Evolutionary conservation across 30 jellyfish, hydroid and myxozoan species (phyloP).

Genomic region (Catostylus mosaicus): DNA sequence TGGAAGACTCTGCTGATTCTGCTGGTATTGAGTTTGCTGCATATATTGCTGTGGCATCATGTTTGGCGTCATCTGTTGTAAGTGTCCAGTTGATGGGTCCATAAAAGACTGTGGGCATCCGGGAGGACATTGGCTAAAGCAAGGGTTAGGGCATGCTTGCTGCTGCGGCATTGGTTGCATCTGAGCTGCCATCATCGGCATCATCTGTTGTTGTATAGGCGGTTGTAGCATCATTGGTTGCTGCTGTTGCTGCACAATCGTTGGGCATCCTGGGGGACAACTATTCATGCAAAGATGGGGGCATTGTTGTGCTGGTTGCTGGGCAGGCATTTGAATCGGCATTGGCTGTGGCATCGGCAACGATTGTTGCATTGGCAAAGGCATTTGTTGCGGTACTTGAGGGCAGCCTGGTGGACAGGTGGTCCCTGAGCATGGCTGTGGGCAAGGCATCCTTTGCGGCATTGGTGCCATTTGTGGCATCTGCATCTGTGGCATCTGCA

Average conservation of each 20-base stretch:
- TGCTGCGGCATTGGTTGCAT: conserved; percentile 39
- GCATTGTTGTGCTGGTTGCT: conserved; percentile 4
- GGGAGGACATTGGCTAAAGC: conserved; percentile 85
- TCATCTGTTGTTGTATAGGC: conserved; percentile 6
- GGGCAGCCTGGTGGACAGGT: conserved; percentile 92
- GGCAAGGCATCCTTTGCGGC: conserved; percentile 81
- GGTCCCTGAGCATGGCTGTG: conserved; percentile 77
- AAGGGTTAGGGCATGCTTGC: conserved; percentile 85
- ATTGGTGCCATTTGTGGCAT: conserved; percentile 19
- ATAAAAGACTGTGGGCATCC: conserved; percentile 51
- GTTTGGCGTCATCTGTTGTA: conserved; percentile 17
- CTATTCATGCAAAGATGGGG: conserved; percentile 49
- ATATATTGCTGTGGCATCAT: conserved; percentile 24
- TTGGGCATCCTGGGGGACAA: conserved; percentile 68
- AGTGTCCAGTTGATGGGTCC: conserved; percentile 55
- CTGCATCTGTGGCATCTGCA: conserved; percentile 39
- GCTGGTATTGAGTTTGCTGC: conserved; percentile 40
- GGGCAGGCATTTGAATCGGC: conserved; percentile 30
- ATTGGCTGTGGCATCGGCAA: conserved; percentile 50
- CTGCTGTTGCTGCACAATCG: conserved; percentile 41
- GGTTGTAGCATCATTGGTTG: conserved; percentile 4
- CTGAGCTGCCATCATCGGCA: conserved; percentile 44
- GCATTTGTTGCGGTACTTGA: conserved; percentile 45
- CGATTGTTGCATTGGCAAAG: conserved; percentile 59
- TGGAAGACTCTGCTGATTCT: conserved; percentile 12